A percentile compares a stretch with the other conserved stretches of the same genome.
phyloP scores from a whole-genome alignment of 2,797 vertebrate species.

The Hemitrygon akajei region DNA sequence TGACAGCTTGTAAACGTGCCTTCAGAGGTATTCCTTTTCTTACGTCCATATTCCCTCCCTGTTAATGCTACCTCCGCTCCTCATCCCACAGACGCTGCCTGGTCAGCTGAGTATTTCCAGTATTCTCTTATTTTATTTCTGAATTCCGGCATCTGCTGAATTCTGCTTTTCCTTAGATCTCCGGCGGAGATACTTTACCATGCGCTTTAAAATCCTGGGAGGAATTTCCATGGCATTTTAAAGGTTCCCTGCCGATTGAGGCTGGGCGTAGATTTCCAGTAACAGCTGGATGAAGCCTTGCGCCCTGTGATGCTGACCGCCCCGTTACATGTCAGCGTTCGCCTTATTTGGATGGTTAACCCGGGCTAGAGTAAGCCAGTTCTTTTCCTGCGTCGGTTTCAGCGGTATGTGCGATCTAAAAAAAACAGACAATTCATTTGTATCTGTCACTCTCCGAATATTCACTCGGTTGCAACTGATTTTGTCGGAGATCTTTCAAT shows the following conservation, averaged over 20 bases:
- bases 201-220: background rate
- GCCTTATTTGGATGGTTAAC: background rate
- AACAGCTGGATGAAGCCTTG: background rate
- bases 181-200: background rate
- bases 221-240: background rate
- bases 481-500: background rate
- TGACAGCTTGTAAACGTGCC: background rate
- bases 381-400: background rate
- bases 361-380: background rate
- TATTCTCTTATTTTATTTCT: too few relatives aligned
- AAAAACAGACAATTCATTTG: background rate
- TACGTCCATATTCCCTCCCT: too few relatives aligned
- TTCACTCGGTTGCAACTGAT: too few relatives aligned
- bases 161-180: too few relatives aligned
- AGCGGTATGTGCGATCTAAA: too few relatives aligned
- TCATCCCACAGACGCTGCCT: too few relatives aligned
- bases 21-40: background rate
- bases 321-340: background rate
- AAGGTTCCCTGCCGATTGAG: background rate
- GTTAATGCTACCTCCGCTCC: too few relatives aligned
- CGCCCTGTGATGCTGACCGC: background rate
- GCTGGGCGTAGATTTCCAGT: too few relatives aligned
- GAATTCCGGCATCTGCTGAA: too few relatives aligned
- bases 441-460: background rate
- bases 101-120: too few relatives aligned